Evolutionary conservation across 2,888 invertebrate genomes (phyloP).

Genomic region (Barypeithes pellucidus): DNA sequence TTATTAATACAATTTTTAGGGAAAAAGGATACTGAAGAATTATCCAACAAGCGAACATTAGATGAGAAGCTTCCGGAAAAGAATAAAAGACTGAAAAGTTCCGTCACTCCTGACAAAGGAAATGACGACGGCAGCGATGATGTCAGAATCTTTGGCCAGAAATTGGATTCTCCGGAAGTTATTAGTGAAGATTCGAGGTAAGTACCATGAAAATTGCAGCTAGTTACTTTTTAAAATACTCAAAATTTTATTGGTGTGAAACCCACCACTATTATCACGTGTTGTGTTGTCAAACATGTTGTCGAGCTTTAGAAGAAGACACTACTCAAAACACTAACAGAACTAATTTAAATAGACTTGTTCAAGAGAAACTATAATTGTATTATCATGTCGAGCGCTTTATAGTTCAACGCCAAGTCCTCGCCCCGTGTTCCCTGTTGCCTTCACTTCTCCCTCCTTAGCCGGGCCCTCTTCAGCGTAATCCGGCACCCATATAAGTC

Average conservation of each 20-base stretch:
- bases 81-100: constrained; percentile 39
- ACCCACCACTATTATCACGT: too few species aligned
- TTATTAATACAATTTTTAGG: constrained; percentile 10
- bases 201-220: neutral
- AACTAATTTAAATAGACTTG: too few species aligned
- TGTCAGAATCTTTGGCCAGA: constrained; percentile 57
- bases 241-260: neutral
- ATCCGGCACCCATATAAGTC: too few species aligned
- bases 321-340: too few species aligned
- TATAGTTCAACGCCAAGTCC: too few species aligned
- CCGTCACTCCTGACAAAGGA: constrained; percentile 39
- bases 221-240: neutral
- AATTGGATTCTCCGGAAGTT: constrained; percentile 59
- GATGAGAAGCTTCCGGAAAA: constrained; percentile 46
- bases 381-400: too few species aligned
- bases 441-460: too few species aligned
- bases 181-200: constrained; percentile 61
- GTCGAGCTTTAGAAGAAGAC: too few species aligned
- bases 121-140: constrained; percentile 52
- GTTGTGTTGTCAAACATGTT: too few species aligned
- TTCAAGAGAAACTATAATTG: too few species aligned
- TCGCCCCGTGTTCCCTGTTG: too few species aligned
- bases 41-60: constrained; percentile 50
- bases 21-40: constrained; percentile 53
- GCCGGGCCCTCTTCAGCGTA: too few species aligned